phyloP scores from a whole-genome alignment of 1,140 invertebrate species.

The Drosophila hydei region DNA sequence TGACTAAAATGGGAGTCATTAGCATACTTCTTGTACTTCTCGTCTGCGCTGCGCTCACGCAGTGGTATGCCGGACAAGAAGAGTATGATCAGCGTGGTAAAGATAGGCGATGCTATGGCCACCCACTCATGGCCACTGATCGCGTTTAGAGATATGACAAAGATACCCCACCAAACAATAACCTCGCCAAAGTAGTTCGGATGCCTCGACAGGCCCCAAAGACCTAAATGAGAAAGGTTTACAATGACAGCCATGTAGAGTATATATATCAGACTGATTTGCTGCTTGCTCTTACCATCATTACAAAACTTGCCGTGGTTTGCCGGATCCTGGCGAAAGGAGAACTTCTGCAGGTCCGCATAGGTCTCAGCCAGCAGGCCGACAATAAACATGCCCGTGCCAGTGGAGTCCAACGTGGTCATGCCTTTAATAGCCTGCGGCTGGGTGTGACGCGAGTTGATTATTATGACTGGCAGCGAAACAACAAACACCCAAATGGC shows the following conservation, averaged over 20 bases:
- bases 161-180: constrained; percentile 96
- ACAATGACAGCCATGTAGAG: not conserved
- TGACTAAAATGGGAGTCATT: not conserved
- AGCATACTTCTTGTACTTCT: constrained; percentile 93
- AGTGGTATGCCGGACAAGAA: constrained; percentile 94
- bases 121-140: constrained; percentile 92
- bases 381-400: constrained; percentile 91
- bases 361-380: constrained; percentile 94
- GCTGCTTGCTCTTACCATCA: constrained; percentile 87
- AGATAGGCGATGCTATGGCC: constrained; percentile 93
- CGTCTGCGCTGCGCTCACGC: constrained; percentile 93
- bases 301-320: constrained; percentile 96
- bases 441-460: constrained; percentile 93
- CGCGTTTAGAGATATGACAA: constrained; percentile 94
- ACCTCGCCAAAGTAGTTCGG: constrained; percentile 99
- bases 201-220: constrained; percentile 95
- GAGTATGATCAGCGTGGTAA: constrained; percentile 94
- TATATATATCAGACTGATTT: not conserved
- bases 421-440: constrained; percentile 91
- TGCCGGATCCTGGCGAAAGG: constrained; percentile 92
- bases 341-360: constrained; percentile 96
- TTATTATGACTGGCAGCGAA: constrained; percentile 95
- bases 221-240: constrained; percentile 83
- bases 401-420: constrained; percentile 93
- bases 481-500: constrained; percentile 96